Conservation (phyloP, 2,113 vertebrate species). For the Ptilonorhynchus violaceus region DNA sequence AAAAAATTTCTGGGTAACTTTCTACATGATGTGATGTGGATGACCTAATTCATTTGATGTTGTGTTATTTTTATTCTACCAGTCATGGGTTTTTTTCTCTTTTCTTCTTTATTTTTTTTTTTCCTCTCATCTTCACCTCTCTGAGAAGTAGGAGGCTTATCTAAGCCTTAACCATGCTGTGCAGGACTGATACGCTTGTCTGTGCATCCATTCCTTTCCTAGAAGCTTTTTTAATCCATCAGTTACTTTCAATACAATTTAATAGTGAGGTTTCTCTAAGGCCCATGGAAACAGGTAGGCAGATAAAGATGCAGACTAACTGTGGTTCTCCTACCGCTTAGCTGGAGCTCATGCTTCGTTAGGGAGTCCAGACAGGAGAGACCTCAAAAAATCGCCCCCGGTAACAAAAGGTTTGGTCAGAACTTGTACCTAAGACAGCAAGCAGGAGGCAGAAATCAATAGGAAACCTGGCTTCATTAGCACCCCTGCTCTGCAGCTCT, state of each 20-base stretch:
- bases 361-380: neutral
- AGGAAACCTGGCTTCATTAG: neutral
- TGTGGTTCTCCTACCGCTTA: neutral
- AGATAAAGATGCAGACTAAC: neutral
- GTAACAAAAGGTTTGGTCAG: neutral
- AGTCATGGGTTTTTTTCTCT: neutral
- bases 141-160: neutral
- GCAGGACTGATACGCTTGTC: neutral
- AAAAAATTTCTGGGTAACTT: neutral
- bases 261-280: neutral
- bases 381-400: neutral
- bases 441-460: neutral
- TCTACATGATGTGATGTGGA: neutral
- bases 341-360: neutral
- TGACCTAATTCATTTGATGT: neutral
- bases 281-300: neutral
- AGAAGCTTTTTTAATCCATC: neutral
- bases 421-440: neutral
- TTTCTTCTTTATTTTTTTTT: too few species aligned
- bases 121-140: neutral
- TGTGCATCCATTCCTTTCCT: neutral
- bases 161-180: neutral
- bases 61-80: neutral
- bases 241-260: neutral
- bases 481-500: neutral